Evolutionary conservation across 37 sponge, comb jelly and placozoan species (phyloP).

Genomic region (Petrosia ficiformis): DNA sequence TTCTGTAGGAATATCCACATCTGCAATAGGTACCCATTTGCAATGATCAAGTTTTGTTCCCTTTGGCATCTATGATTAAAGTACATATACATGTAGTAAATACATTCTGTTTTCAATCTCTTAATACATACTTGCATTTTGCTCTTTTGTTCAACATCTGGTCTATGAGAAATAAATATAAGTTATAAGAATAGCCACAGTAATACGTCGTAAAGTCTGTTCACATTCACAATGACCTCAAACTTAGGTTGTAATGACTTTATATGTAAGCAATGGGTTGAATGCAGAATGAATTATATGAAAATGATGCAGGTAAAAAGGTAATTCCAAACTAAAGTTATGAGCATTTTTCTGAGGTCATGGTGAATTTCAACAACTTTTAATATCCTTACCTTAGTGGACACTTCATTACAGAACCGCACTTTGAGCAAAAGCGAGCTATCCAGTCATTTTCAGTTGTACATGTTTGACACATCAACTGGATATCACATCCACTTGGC

Average conservation of each 20-base stretch:
- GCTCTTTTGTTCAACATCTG: constrained; percentile 30
- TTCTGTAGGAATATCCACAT: constrained; percentile 8
- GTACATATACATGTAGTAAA: background rate
- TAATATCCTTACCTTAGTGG: constrained; percentile 48
- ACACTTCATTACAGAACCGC: constrained; percentile 41
- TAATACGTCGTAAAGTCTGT: no score
- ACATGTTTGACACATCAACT: constrained; percentile 46
- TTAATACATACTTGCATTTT: constrained; percentile 31
- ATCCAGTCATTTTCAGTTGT: constrained; percentile 48
- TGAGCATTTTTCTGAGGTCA: no score
- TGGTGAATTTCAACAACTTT: no score
- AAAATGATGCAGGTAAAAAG: no score
- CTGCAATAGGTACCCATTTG: constrained; percentile 50
- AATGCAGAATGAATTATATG: no score
- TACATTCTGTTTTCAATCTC: background rate
- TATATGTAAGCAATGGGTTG: no score
- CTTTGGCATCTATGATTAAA: constrained; percentile 34
- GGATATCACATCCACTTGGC: constrained; percentile 44
- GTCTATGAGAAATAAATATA: background rate
- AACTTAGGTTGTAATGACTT: no score
- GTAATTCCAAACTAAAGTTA: no score
- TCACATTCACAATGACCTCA: no score
- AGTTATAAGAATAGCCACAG: background rate
- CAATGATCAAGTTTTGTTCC: constrained; percentile 25
- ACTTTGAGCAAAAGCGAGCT: constrained; percentile 36